Conservation (phyloP, 2,888 invertebrate species). For the Iselma pallidipennis region DNA sequence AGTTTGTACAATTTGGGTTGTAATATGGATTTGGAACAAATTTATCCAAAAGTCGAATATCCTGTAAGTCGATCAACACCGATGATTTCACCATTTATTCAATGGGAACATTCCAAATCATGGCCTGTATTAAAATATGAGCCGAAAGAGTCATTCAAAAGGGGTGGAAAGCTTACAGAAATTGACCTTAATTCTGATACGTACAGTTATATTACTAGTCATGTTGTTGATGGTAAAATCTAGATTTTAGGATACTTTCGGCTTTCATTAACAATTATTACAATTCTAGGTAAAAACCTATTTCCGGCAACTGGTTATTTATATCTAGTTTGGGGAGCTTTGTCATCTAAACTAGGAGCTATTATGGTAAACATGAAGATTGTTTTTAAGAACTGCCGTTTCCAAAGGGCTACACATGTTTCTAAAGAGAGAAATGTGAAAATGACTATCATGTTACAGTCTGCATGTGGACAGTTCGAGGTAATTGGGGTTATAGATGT, state of each 20-base stretch:
- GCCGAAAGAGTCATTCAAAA: constrained; percentile 50
- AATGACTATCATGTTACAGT: constrained; percentile 36
- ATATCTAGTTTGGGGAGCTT: constrained; percentile 60
- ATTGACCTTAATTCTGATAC: background rate
- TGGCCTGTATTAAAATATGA: constrained; percentile 65
- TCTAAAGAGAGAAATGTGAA: constrained; percentile 42
- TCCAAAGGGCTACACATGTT: constrained; percentile 57
- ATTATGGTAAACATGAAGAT: constrained; percentile 57
- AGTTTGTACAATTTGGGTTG: constrained; percentile 79
- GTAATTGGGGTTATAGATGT: constrained; percentile 12
- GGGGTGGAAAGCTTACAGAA: constrained; percentile 65
- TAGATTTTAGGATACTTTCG: background rate
- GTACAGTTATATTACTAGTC: constrained; percentile 69
- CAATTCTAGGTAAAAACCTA: constrained; percentile 46
- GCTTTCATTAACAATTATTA: too few species aligned
- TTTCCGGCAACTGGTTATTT: constrained; percentile 66
- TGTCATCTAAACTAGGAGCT: constrained; percentile 53
- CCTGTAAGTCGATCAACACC: constrained; percentile 73
- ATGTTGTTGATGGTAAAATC: constrained; percentile 76
- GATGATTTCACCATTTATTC: constrained; percentile 68
- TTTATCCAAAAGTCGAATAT: constrained; percentile 76
- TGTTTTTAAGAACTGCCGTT: constrained; percentile 63
- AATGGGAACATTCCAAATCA: constrained; percentile 84
- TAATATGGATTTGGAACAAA: constrained; percentile 71
- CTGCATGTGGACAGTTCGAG: background rate